Evolutionary conservation across 2,113 vertebrate species (phyloP), one percentile per base, ranked within the genome.

Genomic region (Nycticryphes semicollaris): DNA sequence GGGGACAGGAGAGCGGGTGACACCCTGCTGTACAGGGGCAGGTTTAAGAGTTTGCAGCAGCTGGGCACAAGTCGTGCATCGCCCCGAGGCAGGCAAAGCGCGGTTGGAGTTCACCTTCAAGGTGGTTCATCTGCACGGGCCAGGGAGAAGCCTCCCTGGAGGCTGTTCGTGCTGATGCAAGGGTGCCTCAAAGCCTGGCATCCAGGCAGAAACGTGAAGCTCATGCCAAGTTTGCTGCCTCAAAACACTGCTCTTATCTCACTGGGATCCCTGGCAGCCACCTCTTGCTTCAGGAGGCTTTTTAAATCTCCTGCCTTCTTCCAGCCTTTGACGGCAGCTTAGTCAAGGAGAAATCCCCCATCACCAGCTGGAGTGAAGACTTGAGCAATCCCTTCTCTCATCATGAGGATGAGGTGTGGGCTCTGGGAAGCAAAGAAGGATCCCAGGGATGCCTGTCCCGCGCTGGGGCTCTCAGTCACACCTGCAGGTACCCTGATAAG

Each of bases 401-500:
- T 18, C 1, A 2, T 8, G 57, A 39, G 60, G 67, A 27, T 14
- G 59, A 56, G 63, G n/a, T 39, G 53, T 43, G 48, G 56, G 45
- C 72, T 60, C 23, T 43, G 81, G 91, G 53, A 45, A 63, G 33
- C 57, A 35, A 64, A 23, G 79, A 33, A 59, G 7, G 53, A 51
- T 33, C 76, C 16, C 56, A 7, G 0, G 2, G 33, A 8, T 21
- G 45, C 73, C 63, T 72, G 6, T 12, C 62, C 60, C 51, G 0
- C 7, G 17, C 50, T 11, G 70, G 53, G 66, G 67, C 79, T 57
- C 76, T 17, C 1, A 12, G 87, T 9, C 68, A 25, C 28, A 10
- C 0, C 51, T 28, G 67, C 1, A 2, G 12, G 10, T 22, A 7
- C 6, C 8, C 0, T 45, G 45, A 4, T 10, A 35, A 35, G 67